Evolutionary conservation across 2,797 vertebrate species (phyloP).

Genomic region (Trichosurus vulpecula): DNA sequence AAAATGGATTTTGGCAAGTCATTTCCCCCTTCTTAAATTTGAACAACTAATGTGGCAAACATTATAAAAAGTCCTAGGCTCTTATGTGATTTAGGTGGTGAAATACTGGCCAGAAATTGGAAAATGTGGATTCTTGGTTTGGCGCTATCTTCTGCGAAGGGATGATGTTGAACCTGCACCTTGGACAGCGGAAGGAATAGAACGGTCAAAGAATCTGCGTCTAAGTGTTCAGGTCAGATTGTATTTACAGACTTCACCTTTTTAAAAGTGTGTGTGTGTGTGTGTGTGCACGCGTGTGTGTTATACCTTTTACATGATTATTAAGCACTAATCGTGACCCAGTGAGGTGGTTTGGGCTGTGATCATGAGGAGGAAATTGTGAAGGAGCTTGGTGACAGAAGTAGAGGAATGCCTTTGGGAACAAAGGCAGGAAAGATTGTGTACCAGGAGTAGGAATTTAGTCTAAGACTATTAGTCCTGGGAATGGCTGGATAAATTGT

Average conservation of each 20-base stretch:
- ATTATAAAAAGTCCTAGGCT: slow-evolving; percentile 40
- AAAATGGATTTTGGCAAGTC: slow-evolving; percentile 47
- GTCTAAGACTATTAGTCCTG: neutral
- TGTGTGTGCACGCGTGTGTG: neutral
- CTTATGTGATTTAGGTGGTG: slow-evolving; percentile 90
- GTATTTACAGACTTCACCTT: neutral
- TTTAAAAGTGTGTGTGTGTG: neutral
- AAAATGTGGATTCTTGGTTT: slow-evolving; percentile 98
- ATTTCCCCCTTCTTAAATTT: slow-evolving; percentile 46
- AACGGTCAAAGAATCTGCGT: slow-evolving; percentile 94
- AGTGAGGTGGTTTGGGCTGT: neutral
- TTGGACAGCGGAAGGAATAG: slow-evolving; percentile 97
- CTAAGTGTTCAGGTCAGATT: slow-evolving; percentile 93
- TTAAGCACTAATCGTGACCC: neutral
- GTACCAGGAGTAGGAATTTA: neutral
- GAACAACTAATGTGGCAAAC: slow-evolving; percentile 35
- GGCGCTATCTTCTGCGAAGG: slow-evolving; percentile 97
- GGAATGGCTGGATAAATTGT: neutral
- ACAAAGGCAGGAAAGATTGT: neutral
- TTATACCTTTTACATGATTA: slow-evolving; percentile 2
- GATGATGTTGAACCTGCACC: slow-evolving; percentile 97
- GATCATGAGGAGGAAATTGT: neutral
- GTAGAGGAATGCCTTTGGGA: neutral
- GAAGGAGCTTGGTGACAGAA: neutral
- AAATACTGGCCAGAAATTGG: slow-evolving; percentile 99